A percentile compares a stretch with the other conserved stretches of the same genome.
Evolutionary conservation across 2,797 vertebrate genomes (phyloP).

Genomic region (Rhynchotus rufescens): DNA sequence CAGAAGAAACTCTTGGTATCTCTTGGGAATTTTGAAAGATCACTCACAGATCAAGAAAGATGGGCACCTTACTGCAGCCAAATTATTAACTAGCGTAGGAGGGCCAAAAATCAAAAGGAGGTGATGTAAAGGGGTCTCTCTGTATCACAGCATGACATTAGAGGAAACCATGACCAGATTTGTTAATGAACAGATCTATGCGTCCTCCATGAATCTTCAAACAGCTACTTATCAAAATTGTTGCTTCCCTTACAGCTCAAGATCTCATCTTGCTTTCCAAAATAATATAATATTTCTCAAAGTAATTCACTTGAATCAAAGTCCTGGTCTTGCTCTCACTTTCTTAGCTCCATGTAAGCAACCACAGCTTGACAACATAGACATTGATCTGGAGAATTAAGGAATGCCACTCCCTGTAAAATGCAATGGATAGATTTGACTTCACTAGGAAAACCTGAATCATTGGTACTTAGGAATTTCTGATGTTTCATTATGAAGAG

Average conservation of each 20-base stretch:
- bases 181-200: background rate
- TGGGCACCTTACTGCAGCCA: background rate
- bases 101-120: background rate
- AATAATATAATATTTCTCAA: background rate
- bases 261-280: background rate
- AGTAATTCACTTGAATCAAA: background rate
- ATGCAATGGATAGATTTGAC: background rate
- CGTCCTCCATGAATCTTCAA: background rate
- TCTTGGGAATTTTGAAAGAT: background rate
- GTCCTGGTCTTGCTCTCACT: background rate
- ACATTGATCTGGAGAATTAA: background rate
- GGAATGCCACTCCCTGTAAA: background rate
- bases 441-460: background rate
- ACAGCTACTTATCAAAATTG: background rate
- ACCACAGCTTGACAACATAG: accelerated
- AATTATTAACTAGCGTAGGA: background rate
- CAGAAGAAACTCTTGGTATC: background rate
- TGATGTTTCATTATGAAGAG: accelerated
- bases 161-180: background rate
- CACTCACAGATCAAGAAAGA: background rate
- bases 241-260: background rate
- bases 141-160: background rate
- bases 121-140: background rate
- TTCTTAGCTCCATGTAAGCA: background rate
- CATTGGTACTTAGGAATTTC: accelerated